phyloP scores from a whole-genome alignment of 2,113 vertebrate genomes.

The Craseonycteris thonglongyai region DNA sequence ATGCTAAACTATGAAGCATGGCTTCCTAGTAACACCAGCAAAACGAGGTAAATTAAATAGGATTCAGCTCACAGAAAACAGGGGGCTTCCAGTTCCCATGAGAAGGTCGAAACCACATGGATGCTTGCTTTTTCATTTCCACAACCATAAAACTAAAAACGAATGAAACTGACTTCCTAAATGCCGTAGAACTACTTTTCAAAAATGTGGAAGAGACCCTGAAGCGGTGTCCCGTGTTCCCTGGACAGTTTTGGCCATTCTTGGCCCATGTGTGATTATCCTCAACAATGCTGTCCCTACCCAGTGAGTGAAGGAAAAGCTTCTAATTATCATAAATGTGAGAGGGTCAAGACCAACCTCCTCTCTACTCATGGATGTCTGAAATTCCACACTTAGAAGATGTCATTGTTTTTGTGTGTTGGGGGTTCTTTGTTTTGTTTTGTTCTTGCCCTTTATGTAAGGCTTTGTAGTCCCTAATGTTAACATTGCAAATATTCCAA shows the following conservation, averaged over 20 bases:
- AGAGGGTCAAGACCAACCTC: not conserved
- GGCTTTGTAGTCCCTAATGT: not conserved
- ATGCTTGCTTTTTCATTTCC: constrained; percentile 31
- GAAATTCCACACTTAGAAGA: not conserved
- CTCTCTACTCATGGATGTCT: not conserved
- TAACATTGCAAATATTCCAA: not conserved
- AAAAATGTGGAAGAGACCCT: not conserved
- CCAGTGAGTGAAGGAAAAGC: not conserved
- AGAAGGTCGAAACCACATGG: not conserved
- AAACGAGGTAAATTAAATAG: constrained; percentile 35
- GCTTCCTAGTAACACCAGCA: constrained; percentile 50
- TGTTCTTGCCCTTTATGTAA: not conserved
- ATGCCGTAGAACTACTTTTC: not conserved
- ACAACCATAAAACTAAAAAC: constrained; percentile 26
- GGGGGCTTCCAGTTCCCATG: not conserved
- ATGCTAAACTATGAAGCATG: not conserved
- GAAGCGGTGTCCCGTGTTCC: not conserved
- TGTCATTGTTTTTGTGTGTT: not conserved
- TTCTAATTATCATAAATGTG: not conserved
- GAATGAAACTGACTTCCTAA: not conserved
- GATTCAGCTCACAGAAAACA: constrained; percentile 37
- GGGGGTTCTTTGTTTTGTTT: not conserved
- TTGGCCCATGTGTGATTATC: not conserved
- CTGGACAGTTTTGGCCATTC: not conserved
- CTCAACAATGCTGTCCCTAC: not conserved